Evolutionary conservation across 2,888 invertebrate species (phyloP), one percentile per base, ranked within the genome.

Genomic region (Periphyllus acericola): DNA sequence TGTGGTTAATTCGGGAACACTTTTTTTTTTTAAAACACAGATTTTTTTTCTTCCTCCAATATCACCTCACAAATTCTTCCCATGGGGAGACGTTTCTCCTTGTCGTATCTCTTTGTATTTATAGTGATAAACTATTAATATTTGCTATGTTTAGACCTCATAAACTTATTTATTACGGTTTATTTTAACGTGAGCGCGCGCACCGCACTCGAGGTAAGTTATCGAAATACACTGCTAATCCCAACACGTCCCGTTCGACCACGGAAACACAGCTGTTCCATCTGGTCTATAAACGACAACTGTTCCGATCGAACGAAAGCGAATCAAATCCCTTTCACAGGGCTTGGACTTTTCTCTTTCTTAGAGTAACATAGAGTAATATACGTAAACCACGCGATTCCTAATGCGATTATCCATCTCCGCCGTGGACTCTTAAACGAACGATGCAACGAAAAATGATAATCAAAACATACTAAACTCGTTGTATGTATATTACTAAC

Each of bases 91-190:
- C 17, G 21, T 34, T 34, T 14, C 34, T 79, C 25, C 34, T 21
- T 34, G 29, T 80, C 21, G 66, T 29, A 19, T 83, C 46, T 21
- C 66, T 32, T 60, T 74, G 55, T 83, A 71, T 74, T 83, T 36
- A 83, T 29, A 60, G 74, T 60, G 74, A 36, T 74, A 25, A 83
- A 79, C 72, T 55, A n/a, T 74, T 29, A 74, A 55, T 83, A 83
- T 83, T 80, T 8, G 55, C 74, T 83, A 83, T 36, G 34, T 83
- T 74, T 74, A 74, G 55, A 72, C 34, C n/a, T 36, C n/a, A n/a
- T n/a, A 55, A 55, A 36, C 36, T 55, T 36, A 83, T 83, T 74
- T 74, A 83, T 83, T 83, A 83, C 9, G 60, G 72, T 72, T 72
- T 82, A 72, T 72, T 82, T 34, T 55, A 83, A 55, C n/a, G n/a